Conservation (phyloP, 2,888 invertebrate genomes). For the Argynnis bischoffii region DNA sequence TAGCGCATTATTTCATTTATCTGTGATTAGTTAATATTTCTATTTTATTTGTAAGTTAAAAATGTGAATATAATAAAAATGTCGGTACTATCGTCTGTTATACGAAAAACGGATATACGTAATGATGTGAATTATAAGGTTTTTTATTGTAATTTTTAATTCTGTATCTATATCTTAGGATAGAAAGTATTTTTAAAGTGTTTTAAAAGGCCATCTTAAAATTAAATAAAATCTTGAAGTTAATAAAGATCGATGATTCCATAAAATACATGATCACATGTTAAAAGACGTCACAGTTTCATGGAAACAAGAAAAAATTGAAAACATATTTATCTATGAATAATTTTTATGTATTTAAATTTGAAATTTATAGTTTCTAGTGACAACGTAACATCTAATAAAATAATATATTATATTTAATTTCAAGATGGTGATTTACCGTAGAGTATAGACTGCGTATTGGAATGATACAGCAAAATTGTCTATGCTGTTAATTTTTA, state of each 20-base stretch:
- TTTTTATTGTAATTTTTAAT: slow-evolving; percentile 49
- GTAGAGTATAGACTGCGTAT: slow-evolving; percentile 15
- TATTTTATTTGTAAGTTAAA: background rate
- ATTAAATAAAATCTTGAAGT: slow-evolving; percentile 29
- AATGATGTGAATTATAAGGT: slow-evolving; percentile 63
- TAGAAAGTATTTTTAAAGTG: slow-evolving; percentile 60
- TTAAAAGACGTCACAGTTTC: no score
- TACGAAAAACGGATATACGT: slow-evolving; percentile 78
- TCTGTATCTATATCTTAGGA: slow-evolving; percentile 44
- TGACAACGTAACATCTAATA: no score
- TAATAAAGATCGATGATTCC: no score
- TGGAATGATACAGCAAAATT: background rate
- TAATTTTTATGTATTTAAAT: no score
- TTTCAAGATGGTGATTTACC: slow-evolving; percentile 16
- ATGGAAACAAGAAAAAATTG: no score
- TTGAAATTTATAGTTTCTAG: no score
- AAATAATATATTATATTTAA: slow-evolving; percentile 5
- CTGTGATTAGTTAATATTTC: slow-evolving; percentile 25
- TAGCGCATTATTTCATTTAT: slow-evolving; percentile 23
- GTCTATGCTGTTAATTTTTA: slow-evolving; percentile 6
- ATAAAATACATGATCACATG: no score
- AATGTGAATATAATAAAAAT: slow-evolving; percentile 29
- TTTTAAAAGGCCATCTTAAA: slow-evolving; percentile 41
- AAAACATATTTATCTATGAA: no score
- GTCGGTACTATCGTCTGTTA: slow-evolving; percentile 52